A percentile compares a stretch with the other conserved stretches of the same genome.
Evolutionary conservation across 2,888 invertebrate species (phyloP).

Genomic region (Pyrocoelia pectoralis): DNA sequence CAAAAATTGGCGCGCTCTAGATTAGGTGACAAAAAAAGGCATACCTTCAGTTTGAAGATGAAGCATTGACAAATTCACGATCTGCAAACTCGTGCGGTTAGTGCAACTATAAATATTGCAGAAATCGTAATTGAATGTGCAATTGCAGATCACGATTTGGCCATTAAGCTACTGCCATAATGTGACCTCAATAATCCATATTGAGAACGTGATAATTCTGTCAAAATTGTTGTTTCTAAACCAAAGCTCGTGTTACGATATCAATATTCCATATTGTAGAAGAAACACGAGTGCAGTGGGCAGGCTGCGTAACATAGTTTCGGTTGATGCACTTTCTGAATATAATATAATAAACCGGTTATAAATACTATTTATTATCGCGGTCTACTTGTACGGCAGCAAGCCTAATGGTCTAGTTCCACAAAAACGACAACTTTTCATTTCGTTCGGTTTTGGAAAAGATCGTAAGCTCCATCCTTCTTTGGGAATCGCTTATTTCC

Average conservation of each 20-base stretch:
- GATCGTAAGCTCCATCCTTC: neutral
- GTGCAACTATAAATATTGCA: neutral
- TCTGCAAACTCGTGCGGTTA: neutral
- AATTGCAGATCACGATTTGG: neutral
- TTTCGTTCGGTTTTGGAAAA: neutral
- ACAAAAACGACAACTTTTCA: neutral
- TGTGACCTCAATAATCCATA: constrained; percentile 2
- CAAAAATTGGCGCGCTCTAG: neutral
- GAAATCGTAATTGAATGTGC: neutral
- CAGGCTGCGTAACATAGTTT: constrained; percentile 16
- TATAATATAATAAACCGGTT: constrained; percentile 24
- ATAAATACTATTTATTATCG: constrained; percentile 20
- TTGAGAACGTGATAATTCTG: neutral
- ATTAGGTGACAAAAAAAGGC: neutral
- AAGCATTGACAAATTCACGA: neutral
- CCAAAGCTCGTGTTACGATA: too few species aligned
- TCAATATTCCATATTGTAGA: neutral
- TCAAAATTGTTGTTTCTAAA: too few species aligned
- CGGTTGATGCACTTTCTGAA: constrained; percentile 24
- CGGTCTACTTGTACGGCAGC: constrained; percentile 21
- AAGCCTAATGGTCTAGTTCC: neutral
- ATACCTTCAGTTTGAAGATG: neutral
- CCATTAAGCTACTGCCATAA: neutral
- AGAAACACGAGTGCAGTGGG: constrained; percentile 1
- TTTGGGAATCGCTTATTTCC: neutral